A percentile compares a stretch with the other conserved stretches of the same genome.
phyloP scores from a whole-genome alignment of 2,888 invertebrate species.

The Athrips mouffetella region DNA sequence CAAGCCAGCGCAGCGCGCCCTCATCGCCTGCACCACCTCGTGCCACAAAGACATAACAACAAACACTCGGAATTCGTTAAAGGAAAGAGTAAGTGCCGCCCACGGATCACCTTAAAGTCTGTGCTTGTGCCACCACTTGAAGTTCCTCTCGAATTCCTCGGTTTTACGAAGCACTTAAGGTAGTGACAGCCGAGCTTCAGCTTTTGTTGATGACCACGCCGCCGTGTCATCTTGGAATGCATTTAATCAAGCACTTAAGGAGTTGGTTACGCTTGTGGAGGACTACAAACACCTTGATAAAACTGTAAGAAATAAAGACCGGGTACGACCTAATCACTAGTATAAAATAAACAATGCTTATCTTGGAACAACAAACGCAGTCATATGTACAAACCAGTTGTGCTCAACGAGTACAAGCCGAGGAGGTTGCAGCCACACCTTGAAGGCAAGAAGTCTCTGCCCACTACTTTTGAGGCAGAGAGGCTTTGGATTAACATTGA shows the following conservation, averaged over 20 bases:
- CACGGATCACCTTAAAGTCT: constrained; percentile 25
- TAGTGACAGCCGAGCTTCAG: too few species aligned
- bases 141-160: background rate
- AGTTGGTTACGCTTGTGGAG: too few species aligned
- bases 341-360: constrained; percentile 66
- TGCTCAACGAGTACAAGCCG: too few species aligned
- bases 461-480: too few species aligned
- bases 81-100: constrained; percentile 85
- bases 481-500: too few species aligned
- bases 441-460: too few species aligned
- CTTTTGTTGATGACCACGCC: too few species aligned
- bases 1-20: constrained; percentile 46
- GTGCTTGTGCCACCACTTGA: background rate
- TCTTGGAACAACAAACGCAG: constrained; percentile 53
- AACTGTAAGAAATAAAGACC: constrained; percentile 22
- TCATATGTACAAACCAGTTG: too few species aligned
- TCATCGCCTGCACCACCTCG: constrained; percentile 53
- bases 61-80: constrained; percentile 84
- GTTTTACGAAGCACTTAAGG: too few species aligned
- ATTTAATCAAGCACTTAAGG: background rate
- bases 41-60: constrained; percentile 51
- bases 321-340: constrained; percentile 44
- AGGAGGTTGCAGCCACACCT: too few species aligned
- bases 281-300: background rate
- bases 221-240: background rate